Evolutionary conservation across 2,888 invertebrate genomes (phyloP).

Genomic region (Aethes cnicana): DNA sequence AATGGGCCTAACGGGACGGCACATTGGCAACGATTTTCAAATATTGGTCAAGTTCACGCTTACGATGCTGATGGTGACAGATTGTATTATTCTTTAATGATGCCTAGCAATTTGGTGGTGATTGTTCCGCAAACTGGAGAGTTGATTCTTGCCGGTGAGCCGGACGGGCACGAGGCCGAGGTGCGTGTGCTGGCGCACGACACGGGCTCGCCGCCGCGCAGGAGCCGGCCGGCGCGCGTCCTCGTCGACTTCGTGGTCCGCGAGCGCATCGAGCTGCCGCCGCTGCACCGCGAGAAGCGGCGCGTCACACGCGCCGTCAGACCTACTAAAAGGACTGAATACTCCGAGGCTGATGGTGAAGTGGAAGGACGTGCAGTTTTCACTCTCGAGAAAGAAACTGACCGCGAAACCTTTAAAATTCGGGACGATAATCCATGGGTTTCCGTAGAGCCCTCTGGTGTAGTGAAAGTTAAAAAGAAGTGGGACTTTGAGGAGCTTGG

Average conservation of each 20-base stretch:
- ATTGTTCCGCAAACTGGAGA: slow-evolving; percentile 97
- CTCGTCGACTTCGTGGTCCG: slow-evolving; percentile 87
- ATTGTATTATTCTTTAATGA: slow-evolving; percentile 91
- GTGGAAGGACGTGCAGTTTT: slow-evolving; percentile 94
- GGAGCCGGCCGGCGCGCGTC: slow-evolving; percentile 88
- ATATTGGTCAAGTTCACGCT: slow-evolving; percentile 93
- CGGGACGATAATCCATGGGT: slow-evolving; percentile 97
- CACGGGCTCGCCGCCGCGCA: slow-evolving; percentile 87
- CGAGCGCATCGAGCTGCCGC: slow-evolving; percentile 82
- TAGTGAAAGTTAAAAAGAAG: slow-evolving; percentile 96
- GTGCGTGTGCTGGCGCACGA: slow-evolving; percentile 92
- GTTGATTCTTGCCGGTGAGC: slow-evolving; percentile 91
- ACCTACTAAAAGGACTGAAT: slow-evolving; percentile 96
- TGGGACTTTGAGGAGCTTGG: slow-evolving; percentile 98
- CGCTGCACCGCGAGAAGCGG: slow-evolving; percentile 87
- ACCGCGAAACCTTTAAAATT: slow-evolving; percentile 95
- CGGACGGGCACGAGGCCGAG: slow-evolving; percentile 85
- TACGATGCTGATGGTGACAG: slow-evolving; percentile 95
- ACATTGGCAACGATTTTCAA: slow-evolving; percentile 89
- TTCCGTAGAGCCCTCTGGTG: slow-evolving; percentile 94
- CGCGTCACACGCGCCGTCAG: slow-evolving; percentile 94
- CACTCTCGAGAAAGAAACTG: slow-evolving; percentile 94
- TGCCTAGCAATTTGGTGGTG: slow-evolving; percentile 91
- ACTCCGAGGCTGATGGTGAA: slow-evolving; percentile 94
- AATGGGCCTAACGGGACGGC: slow-evolving; percentile 83